Base-by-base conservation (phyloP, 2,113 vertebrate genomes). In the Neogobius melanostomus region DNA sequence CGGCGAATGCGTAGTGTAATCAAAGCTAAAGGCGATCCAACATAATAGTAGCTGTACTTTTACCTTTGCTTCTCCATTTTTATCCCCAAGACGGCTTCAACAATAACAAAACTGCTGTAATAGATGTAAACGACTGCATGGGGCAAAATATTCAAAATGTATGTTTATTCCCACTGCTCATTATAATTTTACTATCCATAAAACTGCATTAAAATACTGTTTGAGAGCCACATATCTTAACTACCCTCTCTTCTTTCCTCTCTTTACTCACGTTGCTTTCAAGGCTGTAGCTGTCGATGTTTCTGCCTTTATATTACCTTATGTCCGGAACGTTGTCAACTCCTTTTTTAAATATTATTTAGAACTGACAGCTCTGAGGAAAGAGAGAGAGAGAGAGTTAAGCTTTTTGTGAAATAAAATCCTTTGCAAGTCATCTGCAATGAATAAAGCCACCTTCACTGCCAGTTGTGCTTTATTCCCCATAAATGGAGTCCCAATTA, bases 401-500 rank as follows among this genome's bases (percentile, higher is more conserved):
- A 78, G 69, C 50, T 64, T 75, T 77, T 64, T 80, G 73, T 86
- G 71, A 77, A 81, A 82, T 67, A 69, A 83, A 82, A 76, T 79
- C 56, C 53, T 76, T 76, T 56, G 77, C 61, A 69, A 60, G 60
- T 77, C 60, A 61, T 45, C 61, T 53, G 54, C 64, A 16, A 75
- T 68, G 75, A 83, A 80, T 83, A 84, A 83, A 83, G 72, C 70
- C 80, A 62, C 7, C 53, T 51, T 68, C 68, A 79, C 76, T 75
- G 74, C 69, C 67, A 67, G 56, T 85, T 59, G 21, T 82, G 60
- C 75, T 86, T 85, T 85, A 80, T 79, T 84, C 77, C 6, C 69
- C 44, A 77, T 72, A 79, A 87, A 82, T 74, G 61, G 72, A 74
- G 75, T 69, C 76, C 83, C 87, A 90, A 88, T 92, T 91, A 91